Evolutionary conservation across 2,888 invertebrate species (phyloP).

Genomic region (Prosopocoilus inquinatus): DNA sequence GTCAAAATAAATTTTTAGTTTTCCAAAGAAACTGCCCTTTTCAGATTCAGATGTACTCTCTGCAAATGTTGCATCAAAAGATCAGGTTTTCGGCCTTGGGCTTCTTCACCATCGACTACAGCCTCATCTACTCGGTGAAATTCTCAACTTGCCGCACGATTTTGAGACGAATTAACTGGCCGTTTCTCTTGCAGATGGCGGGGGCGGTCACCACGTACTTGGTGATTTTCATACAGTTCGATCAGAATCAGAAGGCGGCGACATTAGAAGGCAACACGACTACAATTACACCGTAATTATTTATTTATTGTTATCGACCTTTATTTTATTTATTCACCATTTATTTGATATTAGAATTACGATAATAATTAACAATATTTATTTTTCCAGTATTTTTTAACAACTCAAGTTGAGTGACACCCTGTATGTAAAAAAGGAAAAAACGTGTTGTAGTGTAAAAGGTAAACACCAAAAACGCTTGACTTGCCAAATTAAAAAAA

Average conservation of each 20-base stretch:
- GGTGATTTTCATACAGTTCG: slow-evolving; percentile 52
- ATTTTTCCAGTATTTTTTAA: too few species aligned
- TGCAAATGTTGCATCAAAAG: slow-evolving; percentile 53
- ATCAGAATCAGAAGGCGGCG: slow-evolving; percentile 28
- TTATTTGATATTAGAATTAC: too few species aligned
- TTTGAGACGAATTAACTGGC: not conserved
- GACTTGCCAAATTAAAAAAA: too few species aligned
- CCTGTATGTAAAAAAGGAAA: too few species aligned
- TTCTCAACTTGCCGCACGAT: not conserved
- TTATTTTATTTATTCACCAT: too few species aligned
- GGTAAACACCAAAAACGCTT: too few species aligned
- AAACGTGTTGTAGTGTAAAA: too few species aligned
- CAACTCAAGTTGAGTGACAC: too few species aligned
- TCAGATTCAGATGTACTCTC: slow-evolving; percentile 52
- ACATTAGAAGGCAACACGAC: not conserved
- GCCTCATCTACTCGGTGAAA: slow-evolving; percentile 50
- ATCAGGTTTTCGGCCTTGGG: slow-evolving; percentile 51
- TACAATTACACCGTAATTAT: not conserved
- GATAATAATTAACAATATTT: too few species aligned
- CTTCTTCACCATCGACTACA: slow-evolving; percentile 52
- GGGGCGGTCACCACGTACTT: slow-evolving; percentile 51
- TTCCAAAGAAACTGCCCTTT: slow-evolving; percentile 6
- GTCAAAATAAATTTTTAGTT: not conserved
- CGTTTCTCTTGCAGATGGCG: slow-evolving; percentile 42
- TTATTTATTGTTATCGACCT: too few species aligned